Evolutionary conservation across 1,140 invertebrate species (phyloP), one percentile per base, ranked within the genome.

Genomic region (Drosophila navojoa): DNA sequence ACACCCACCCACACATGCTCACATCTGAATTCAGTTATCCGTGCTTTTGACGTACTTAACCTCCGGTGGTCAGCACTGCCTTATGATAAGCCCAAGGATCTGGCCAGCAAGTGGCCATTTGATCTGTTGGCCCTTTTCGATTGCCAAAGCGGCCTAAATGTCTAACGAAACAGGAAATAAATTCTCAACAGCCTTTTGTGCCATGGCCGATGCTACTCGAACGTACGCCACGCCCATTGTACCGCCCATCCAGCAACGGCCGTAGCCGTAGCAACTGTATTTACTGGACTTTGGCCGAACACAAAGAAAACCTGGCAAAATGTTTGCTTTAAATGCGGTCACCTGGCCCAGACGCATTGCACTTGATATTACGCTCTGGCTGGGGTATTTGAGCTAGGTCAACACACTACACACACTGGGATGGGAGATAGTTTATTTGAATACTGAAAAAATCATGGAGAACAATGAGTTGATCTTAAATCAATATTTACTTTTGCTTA

Each of bases 111-210:
- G 57, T 76, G 72, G 44, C 72, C 76, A 69, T 74, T 84, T 84
- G 81, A 79, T 84, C 81, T 80, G 76, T 63, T 67, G 64, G 40
- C 69, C 64, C 59, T 40, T 73, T 59, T 63, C 42, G 61, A 75
- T 71, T 13, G 47, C 63, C 54, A 73, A 84, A 80, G 77, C 81
- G 81, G 64, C 73, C 81, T 60, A 79, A 84, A 84, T 84, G 72
- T 79, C 72, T 73, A 64, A 84, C 40, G 54, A 40, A 76, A 80
- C 81, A 80, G 81, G 81, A 85, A 85, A 85, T 85, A 84, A 80
- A 85, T 85, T 81, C 81, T 81, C 59, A 80, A 77, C 77, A 68
- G 66, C 72, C 69, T 62, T 72, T 79, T 76, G 67, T 84, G 67
- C 58, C 35, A 35, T 52, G 57, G 19, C 57, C 15, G 54, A 59